A percentile compares a stretch with the other conserved stretches of the same genome.
Evolutionary conservation across 2,797 vertebrate species (phyloP).

Genomic region (Peromyscus melanophrys): DNA sequence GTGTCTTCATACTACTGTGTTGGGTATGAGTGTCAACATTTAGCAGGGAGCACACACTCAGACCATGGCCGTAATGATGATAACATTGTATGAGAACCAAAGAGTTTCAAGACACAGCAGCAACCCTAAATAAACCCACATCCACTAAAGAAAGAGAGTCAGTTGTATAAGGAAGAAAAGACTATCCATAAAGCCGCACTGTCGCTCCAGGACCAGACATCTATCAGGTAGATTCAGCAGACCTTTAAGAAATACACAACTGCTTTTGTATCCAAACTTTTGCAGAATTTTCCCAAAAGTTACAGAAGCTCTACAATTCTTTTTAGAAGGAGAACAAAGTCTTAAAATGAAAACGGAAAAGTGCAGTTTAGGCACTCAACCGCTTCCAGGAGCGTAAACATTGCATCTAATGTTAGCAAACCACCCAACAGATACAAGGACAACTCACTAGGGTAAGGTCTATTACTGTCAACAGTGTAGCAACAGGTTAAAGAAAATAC

Average conservation of each 20-base stretch:
- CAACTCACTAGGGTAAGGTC: background rate
- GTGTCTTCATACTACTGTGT: background rate
- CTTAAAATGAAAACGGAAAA: conserved; percentile 26
- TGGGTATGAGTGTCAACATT: background rate
- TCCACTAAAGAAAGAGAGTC: conserved; percentile 22
- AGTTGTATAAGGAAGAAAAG: background rate
- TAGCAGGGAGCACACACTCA: background rate
- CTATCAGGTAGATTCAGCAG: conserved; percentile 6
- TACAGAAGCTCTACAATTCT: background rate
- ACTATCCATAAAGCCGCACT: background rate
- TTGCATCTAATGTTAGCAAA: background rate
- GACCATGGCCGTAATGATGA: background rate
- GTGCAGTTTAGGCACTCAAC: background rate
- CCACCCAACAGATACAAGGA: background rate
- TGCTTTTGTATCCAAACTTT: conserved; percentile 21
- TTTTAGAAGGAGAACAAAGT: conserved; percentile 18
- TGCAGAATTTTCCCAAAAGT: background rate
- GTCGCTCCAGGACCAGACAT: background rate
- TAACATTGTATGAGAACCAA: background rate
- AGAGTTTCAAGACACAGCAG: conserved; percentile 35
- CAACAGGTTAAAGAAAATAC: background rate
- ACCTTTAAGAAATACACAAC: background rate
- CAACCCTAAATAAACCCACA: background rate
- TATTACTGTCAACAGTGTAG: background rate
- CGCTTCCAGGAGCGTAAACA: background rate